phyloP scores from a whole-genome alignment of 64 coral and sea anemone genomes.

The Astreopora myriophthalma region DNA sequence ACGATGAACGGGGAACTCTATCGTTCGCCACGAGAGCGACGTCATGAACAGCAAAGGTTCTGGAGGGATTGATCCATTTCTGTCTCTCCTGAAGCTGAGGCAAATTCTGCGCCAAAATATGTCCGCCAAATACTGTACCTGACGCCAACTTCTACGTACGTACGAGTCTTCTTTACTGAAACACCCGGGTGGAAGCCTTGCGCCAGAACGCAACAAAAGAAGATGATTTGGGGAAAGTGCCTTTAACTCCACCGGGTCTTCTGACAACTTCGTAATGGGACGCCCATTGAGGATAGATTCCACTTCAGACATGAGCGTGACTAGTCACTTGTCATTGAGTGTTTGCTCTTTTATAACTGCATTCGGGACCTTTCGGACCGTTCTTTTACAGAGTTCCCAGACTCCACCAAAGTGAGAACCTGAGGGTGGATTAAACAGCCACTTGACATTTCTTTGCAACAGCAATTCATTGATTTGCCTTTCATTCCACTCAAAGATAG shows the following conservation, averaged over 20 bases:
- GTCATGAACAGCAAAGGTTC: slow-evolving; percentile 39
- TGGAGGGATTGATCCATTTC: neutral
- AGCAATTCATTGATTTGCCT: slow-evolving; percentile 8
- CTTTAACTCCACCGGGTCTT: slow-evolving; percentile 24
- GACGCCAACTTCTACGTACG: neutral
- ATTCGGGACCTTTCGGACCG: neutral
- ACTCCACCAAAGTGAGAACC: slow-evolving; percentile 21
- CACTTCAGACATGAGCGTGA: slow-evolving; percentile 2
- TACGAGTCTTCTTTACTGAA: slow-evolving; percentile 13
- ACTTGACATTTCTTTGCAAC: slow-evolving; percentile 8
- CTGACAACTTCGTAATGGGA: slow-evolving; percentile 30
- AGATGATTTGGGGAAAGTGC: slow-evolving; percentile 24
- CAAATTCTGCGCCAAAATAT: slow-evolving; percentile 18
- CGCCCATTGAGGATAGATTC: slow-evolving; percentile 38
- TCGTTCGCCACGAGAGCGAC: slow-evolving; percentile 23
- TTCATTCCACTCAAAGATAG: slow-evolving; percentile 12
- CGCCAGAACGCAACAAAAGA: neutral
- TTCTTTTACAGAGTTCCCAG: slow-evolving; percentile 21
- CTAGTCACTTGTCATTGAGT: neutral
- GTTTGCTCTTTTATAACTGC: neutral
- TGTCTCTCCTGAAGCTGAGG: neutral
- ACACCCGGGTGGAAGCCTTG: neutral
- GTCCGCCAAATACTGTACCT: slow-evolving; percentile 23
- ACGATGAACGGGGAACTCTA: neutral
- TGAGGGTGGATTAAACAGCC: slow-evolving; percentile 42